These are phyloP conservation scores for Cerastis rubricosa DNA, from an alignment of 2,888 invertebrate species.

Conservation along the genomic window DNA sequence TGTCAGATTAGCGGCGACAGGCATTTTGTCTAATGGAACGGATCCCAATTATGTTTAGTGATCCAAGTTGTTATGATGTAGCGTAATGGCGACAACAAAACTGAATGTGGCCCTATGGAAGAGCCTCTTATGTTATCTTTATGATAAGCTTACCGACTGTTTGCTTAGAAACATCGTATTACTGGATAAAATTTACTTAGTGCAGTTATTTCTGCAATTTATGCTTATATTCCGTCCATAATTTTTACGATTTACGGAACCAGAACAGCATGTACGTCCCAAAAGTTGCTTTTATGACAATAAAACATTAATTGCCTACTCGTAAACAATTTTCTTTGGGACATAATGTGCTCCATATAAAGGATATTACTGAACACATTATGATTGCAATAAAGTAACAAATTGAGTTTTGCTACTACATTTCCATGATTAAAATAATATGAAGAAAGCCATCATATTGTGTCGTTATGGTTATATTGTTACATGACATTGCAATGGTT, in stretches of 20 bases:
- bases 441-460: neutral
- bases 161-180: constrained; percentile 26
- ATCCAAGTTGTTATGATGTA: constrained; percentile 64
- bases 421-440: constrained; percentile 49
- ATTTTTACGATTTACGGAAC: constrained; percentile 20
- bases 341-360: constrained; percentile 47
- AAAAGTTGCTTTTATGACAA: constrained; percentile 40
- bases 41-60: constrained; percentile 70
- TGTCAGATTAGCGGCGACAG: constrained; percentile 65
- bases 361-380: constrained; percentile 45
- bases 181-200: constrained; percentile 25
- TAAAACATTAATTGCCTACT: constrained; percentile 58
- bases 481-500: neutral
- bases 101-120: constrained; percentile 40
- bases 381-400: constrained; percentile 53
- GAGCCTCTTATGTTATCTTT: constrained; percentile 34
- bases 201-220: constrained; percentile 25
- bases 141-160: constrained; percentile 29
- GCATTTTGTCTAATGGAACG: constrained; percentile 71
- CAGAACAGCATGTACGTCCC: constrained; percentile 2
- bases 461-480: neutral
- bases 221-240: constrained; percentile 8
- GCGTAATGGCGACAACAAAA: constrained; percentile 55
- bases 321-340: constrained; percentile 59
- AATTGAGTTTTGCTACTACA: constrained; percentile 59